These are phyloP conservation scores for Argyresthia albistria DNA, from an alignment of 2,888 invertebrate species.

Conservation along the genomic window DNA sequence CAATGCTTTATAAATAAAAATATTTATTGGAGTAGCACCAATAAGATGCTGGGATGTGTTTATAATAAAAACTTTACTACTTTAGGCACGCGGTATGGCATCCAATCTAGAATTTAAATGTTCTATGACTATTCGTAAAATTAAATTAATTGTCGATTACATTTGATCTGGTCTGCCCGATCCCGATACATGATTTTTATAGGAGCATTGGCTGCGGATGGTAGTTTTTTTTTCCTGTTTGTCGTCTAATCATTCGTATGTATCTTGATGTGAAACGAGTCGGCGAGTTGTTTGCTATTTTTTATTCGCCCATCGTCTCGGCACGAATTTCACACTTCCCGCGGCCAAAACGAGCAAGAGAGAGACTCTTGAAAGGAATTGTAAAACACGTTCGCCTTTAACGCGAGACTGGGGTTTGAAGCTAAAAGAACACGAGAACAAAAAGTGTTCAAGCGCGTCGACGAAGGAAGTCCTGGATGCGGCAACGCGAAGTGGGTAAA, in stretches of 20 bases:
- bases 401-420: slow-evolving; percentile 19
- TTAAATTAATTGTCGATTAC: too few species aligned
- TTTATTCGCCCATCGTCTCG: slow-evolving; percentile 13
- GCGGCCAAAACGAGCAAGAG: slow-evolving; percentile 34
- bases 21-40: slow-evolving; percentile 48
- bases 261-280: too few species aligned
- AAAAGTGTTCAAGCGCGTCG: background rate
- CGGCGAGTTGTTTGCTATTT: background rate
- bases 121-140: too few species aligned
- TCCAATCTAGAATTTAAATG: too few species aligned
- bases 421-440: slow-evolving; percentile 25
- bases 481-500: background rate
- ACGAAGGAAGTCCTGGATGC: background rate
- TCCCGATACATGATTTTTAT: too few species aligned
- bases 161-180: too few species aligned
- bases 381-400: slow-evolving; percentile 31
- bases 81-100: too few species aligned
- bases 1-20: slow-evolving; percentile 7
- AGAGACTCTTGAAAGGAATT: slow-evolving; percentile 28
- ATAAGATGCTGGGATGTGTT: slow-evolving; percentile 45
- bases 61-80: slow-evolving; percentile 35
- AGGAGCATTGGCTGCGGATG: too few species aligned
- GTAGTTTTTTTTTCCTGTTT: slow-evolving; percentile 11
- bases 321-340: slow-evolving; percentile 46
- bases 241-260: background rate